phyloP scores from a whole-genome alignment of 1,140 invertebrate genomes.

The Augochlora pura region DNA sequence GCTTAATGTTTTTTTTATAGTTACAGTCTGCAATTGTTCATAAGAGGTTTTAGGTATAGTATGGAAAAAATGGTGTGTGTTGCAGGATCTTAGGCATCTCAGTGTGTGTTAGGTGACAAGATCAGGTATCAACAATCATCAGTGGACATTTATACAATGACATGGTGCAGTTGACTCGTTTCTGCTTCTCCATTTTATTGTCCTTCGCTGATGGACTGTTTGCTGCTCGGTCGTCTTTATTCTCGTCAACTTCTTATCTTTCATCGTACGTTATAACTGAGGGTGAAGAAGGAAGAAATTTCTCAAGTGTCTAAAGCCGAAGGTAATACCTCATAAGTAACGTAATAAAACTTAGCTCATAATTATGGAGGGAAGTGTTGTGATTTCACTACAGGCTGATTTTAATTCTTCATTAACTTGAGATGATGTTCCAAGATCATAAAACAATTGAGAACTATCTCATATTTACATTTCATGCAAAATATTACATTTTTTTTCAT shows the following conservation, averaged over 20 bases:
- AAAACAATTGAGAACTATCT: conserved; percentile 29
- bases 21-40: conserved; percentile 45
- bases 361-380: conserved; percentile 67
- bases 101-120: conserved; percentile 71
- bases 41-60: conserved; percentile 64
- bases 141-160: conserved; percentile 60
- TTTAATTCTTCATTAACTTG: conserved; percentile 46
- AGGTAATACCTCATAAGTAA: conserved; percentile 73
- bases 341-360: conserved; percentile 72
- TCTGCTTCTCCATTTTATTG: conserved; percentile 70
- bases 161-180: conserved; percentile 67
- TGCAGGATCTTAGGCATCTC: conserved; percentile 71
- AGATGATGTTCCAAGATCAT: conserved; percentile 19
- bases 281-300: conserved; percentile 68
- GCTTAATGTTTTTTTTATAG: conserved; percentile 22
- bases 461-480: conserved; percentile 30
- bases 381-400: conserved; percentile 64
- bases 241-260: conserved; percentile 69
- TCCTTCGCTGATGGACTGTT: conserved; percentile 65
- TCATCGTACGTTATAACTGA: conserved; percentile 71
- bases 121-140: conserved; percentile 58
- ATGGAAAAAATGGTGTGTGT: conserved; percentile 71
- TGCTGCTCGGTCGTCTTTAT: conserved; percentile 68
- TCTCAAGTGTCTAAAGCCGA: conserved; percentile 67
- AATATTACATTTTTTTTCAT: conserved; percentile 32